Conservation (phyloP, 1,140 invertebrate species). For the Elysia chlorotica region DNA sequence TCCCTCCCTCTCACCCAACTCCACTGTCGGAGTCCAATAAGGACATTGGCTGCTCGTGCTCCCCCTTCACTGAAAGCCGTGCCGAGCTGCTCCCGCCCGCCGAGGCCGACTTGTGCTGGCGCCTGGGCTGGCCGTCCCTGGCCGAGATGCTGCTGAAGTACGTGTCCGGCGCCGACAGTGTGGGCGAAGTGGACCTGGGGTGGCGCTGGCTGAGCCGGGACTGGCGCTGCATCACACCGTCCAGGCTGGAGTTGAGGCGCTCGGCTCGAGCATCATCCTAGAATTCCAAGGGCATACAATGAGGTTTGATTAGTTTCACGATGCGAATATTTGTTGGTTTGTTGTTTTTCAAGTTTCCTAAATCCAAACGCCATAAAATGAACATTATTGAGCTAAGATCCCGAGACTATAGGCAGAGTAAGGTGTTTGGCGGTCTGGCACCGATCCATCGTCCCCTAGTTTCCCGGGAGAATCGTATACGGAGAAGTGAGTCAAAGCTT, state of each 20-base stretch:
- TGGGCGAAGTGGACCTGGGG: too few species aligned
- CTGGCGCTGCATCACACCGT: neutral
- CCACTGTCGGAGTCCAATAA: constrained; percentile 1
- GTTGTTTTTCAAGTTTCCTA: too few species aligned
- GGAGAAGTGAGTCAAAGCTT: too few species aligned
- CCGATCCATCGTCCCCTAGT: too few species aligned
- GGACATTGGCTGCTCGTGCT: neutral
- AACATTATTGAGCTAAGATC: too few species aligned
- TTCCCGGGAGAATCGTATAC: too few species aligned
- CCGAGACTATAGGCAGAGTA: neutral
- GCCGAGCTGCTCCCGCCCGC: neutral
- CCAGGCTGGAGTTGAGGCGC: neutral
- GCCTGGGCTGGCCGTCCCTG: neutral
- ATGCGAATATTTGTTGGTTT: too few species aligned
- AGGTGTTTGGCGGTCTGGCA: too few species aligned
- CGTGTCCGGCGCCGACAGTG: neutral
- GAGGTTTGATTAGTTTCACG: too few species aligned
- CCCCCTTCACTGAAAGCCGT: neutral
- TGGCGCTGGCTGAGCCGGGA: neutral
- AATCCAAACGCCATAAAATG: too few species aligned
- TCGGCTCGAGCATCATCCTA: neutral
- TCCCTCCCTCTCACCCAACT: neutral
- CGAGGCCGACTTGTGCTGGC: neutral
- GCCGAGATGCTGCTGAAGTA: neutral
- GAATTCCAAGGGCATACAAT: neutral